phyloP scores from a whole-genome alignment of 2,797 vertebrate genomes.

The Enteromius treurensis region DNA sequence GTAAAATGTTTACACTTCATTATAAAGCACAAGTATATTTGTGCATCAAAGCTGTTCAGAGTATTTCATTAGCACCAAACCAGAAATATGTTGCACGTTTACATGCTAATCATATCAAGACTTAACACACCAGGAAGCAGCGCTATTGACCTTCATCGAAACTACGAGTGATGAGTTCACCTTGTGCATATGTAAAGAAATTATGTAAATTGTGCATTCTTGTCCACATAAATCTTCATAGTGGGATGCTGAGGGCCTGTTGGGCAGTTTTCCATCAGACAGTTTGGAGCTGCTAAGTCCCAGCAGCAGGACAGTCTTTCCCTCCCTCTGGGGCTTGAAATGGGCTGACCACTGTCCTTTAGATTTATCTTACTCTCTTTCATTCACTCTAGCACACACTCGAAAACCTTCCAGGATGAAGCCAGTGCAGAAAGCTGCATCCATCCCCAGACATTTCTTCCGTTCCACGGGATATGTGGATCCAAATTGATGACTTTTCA shows the following conservation, averaged over 20 bases:
- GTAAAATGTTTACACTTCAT: not conserved
- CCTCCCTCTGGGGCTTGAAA: conserved; percentile 69
- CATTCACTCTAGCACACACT: conserved; percentile 49
- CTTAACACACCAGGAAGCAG: conserved; percentile 13
- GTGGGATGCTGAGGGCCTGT: conserved; percentile 62
- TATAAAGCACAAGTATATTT: not conserved
- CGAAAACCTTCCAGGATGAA: conserved; percentile 17
- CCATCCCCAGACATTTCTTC: conserved; percentile 65
- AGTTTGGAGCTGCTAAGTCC: conserved; percentile 62
- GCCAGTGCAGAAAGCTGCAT: conserved; percentile 14
- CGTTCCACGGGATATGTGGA: conserved; percentile 63
- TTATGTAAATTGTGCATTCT: conserved; percentile 68
- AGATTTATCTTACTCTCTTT: conserved; percentile 55
- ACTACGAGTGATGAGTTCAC: conserved; percentile 52
- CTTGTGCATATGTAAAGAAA: conserved; percentile 65
- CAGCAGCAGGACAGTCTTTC: conserved; percentile 68
- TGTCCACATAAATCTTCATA: conserved; percentile 65
- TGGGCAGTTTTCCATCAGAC: conserved; percentile 66
- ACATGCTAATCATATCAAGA: conserved; percentile 18
- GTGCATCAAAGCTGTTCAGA: conserved; percentile 1
- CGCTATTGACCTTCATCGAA: conserved; percentile 52
- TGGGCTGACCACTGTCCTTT: conserved; percentile 39
- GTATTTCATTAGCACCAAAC: not conserved
- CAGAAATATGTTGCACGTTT: not conserved
- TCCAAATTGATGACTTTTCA: conserved; percentile 66